A percentile compares a stretch with the other conserved stretches of the same genome.
These are phyloP conservation scores for Harpagifer antarcticus DNA, from an alignment of 2,797 vertebrate genomes.

Conservation along the genomic window DNA sequence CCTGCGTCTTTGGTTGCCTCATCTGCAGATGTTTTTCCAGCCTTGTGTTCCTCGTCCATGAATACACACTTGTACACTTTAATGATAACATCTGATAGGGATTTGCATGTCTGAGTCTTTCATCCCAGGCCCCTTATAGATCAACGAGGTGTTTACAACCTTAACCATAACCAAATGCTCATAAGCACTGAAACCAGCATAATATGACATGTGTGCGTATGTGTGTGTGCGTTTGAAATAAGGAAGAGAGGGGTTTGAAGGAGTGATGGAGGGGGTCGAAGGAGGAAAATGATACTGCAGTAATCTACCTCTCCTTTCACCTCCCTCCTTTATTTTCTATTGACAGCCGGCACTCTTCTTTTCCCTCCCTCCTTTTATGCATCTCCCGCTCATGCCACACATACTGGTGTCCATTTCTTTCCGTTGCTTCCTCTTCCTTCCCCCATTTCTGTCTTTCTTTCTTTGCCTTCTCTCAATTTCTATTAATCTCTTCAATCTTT, in stretches of 20 bases:
- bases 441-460: not conserved
- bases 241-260: conserved; percentile 34
- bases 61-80: conserved; percentile 26
- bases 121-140: not conserved
- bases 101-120: conserved; percentile 12
- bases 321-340: conserved; percentile 65
- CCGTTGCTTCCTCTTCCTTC: conserved; percentile 26
- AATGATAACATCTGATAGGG: conserved; percentile 47
- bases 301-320: conserved; percentile 71
- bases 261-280: conserved; percentile 46
- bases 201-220: conserved; percentile 24
- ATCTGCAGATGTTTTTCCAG: conserved; percentile 28
- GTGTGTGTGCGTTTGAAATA: not conserved
- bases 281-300: conserved; percentile 63
- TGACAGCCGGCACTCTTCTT: conserved; percentile 37
- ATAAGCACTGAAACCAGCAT: not conserved
- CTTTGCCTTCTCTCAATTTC: conserved; percentile 13
- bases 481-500: not conserved
- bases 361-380: conserved; percentile 58
- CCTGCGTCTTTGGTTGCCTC: not conserved
- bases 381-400: conserved; percentile 61
- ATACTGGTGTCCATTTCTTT: conserved; percentile 61
- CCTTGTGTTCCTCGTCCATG: conserved; percentile 12
- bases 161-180: conserved; percentile 6
- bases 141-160: conserved; percentile 8